Evolutionary conservation across 1,140 invertebrate species (phyloP), one percentile per base, ranked within the genome.

Genomic region (Teleopsis dalmanni): DNA sequence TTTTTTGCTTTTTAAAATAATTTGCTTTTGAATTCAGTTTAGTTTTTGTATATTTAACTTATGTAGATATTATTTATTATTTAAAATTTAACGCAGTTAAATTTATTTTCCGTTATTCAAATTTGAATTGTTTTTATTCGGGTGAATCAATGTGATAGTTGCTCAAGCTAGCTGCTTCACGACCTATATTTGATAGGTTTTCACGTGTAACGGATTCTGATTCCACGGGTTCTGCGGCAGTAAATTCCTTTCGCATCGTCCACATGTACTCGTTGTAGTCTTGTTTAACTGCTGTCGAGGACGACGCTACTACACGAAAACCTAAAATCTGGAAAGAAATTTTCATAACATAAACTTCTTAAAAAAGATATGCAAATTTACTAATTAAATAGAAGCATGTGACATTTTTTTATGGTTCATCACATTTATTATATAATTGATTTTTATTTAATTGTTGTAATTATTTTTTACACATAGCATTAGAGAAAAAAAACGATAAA

Each of bases 241-340:
- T 75, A 71, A 89, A 89, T 56, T 89, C 86, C 72, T 87, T 87
- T 77, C 86, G 83, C 84, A 90, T 87, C 71, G 88, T 91, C 88
- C 88, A 91, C 85, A 89, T 88, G 58, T 88, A 88, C 61, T 88
- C 85, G 77, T 88, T 88, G 63, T 88, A 87, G 65, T 88, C 85
- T 72, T 88, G 85, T 71, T 88, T 88, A 25, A 88, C 83, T 51
- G 83, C 80, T 48, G 85, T 87, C 40, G 85, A 88, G 51, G 86
- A 88, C 23, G 86, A 88, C 51, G 87, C 85, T 22, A 91, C 84
- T 35, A 91, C 87, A 73, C 84, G 84, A 71, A 89, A 91, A 35
- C 87, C 87, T 53, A 91, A 76, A 43, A 89, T 86, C 78, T 79
- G 58, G 47, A 68, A 65, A 51, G 48, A 56, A 54, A n/a, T n/a